Evolutionary conservation across 1,140 invertebrate genomes (phyloP), one percentile per base, ranked within the genome.

Genomic region (Nylanderia fulva): DNA sequence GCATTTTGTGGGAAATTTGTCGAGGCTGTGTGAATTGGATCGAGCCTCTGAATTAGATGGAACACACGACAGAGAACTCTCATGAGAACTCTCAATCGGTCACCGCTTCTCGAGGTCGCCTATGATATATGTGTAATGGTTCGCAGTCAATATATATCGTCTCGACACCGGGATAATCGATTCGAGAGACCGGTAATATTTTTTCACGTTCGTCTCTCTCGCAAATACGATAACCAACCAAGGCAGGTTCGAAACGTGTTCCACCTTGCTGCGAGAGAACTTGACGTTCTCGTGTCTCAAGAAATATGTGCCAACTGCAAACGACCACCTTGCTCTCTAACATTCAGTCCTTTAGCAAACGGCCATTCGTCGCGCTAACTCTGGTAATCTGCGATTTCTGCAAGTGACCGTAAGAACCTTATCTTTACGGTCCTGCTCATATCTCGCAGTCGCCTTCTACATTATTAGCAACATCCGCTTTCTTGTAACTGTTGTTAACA

Each of bases 21-120:
- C 36, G 77, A 36, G 77, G 64, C 66, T 68, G 77, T 82, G 77
- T 18, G 52, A 82, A 82, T 5, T 52, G 52, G 77, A 82, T 72
- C 64, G 52, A 72, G 58, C 77, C 29, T 69, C 15, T 80, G 64
- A 80, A 80, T 80, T 71, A 58, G 66, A 56, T 11, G 9, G 39
- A 54, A 71, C 36, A n/a, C 8, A 52, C 29, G 64, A 27, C 9
- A 15, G 66, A n/a, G n/a, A n/a, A 60, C 36, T 45, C 77, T 0
- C 66, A 58, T 60, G 66, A n/a, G n/a, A n/a, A n/a, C n/a, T n/a
- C 36, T 68, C 33, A 72, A 42, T 60, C 39, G 48, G 36, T 56
- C 45, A 42, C 7, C 7, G 13, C 24, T 82, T 33, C 36, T 82
- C 56, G 24, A 33, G 8, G 33, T 71, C 52, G 45, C 2, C 27